Conservation (phyloP, 1,140 invertebrate species). For the Drosophila malerkotliana region DNA sequence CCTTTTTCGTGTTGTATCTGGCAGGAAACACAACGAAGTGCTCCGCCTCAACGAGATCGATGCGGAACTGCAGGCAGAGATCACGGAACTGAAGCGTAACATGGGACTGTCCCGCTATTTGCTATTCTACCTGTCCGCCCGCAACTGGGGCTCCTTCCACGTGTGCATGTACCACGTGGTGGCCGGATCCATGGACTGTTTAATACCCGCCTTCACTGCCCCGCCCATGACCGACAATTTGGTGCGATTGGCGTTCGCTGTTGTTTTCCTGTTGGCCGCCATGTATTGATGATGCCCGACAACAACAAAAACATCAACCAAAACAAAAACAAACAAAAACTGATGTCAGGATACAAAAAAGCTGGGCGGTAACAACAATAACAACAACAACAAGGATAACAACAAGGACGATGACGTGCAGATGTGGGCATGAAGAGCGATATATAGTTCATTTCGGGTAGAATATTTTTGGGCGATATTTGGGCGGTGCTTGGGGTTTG, state of each 20-base stretch:
- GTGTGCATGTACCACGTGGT: neutral
- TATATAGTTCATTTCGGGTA: neutral
- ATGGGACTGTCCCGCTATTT: slow-evolving; percentile 5
- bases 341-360: too few relatives aligned
- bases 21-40: slow-evolving; percentile 9
- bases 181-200: neutral
- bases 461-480: neutral
- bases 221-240: neutral
- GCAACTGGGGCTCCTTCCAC: neutral
- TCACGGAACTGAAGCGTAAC: neutral
- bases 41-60: neutral
- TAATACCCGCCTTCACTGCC: neutral
- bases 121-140: neutral
- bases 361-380: too few relatives aligned
- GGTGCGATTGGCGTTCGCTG: neutral
- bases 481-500: too few relatives aligned
- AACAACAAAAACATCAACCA: neutral
- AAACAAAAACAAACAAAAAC: neutral
- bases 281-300: neutral
- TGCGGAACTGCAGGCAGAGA: neutral
- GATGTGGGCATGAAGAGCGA: too few relatives aligned
- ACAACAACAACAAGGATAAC: too few relatives aligned
- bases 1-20: neutral
- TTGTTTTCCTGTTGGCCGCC: neutral
- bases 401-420: too few relatives aligned